These are phyloP conservation scores for Disparrhopalites patrizii DNA, from an alignment of 2,888 invertebrate genomes.

Conservation along the genomic window DNA sequence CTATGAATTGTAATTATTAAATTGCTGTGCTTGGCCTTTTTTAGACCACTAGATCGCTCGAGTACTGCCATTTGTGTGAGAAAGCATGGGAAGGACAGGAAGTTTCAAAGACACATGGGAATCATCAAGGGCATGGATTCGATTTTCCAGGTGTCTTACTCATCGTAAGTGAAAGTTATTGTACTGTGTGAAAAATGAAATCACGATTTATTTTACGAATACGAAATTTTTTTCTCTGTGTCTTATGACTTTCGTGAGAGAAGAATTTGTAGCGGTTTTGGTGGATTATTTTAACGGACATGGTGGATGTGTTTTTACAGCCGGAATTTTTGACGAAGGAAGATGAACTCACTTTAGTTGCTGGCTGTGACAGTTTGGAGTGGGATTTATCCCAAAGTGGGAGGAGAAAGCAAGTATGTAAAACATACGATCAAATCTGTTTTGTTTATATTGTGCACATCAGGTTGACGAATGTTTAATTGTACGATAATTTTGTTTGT, in stretches of 20 bases:
- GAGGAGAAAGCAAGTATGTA: slow-evolving; percentile 73
- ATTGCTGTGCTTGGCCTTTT: too few species aligned
- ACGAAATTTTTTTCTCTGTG: background rate
- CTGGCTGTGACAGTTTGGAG: slow-evolving; percentile 68
- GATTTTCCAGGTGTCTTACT: slow-evolving; percentile 66
- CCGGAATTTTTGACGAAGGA: slow-evolving; percentile 67
- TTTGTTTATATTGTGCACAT: too few species aligned
- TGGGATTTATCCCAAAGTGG: slow-evolving; percentile 96
- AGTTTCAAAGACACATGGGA: slow-evolving; percentile 61
- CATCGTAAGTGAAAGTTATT: slow-evolving; percentile 50
- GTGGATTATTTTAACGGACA: background rate
- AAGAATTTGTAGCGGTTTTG: background rate
- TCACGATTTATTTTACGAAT: too few species aligned
- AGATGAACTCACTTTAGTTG: slow-evolving; percentile 66
- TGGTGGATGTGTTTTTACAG: slow-evolving; percentile 52
- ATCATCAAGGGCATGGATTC: slow-evolving; percentile 61
- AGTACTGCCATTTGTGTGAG: slow-evolving; percentile 72
- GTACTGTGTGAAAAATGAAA: too few species aligned
- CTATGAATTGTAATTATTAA: too few species aligned
- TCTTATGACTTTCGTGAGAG: background rate
- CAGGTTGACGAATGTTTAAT: too few species aligned
- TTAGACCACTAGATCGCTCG: slow-evolving; percentile 55
- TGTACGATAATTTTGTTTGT: too few species aligned
- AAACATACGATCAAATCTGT: background rate
- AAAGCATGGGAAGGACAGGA: slow-evolving; percentile 74